Base-by-base conservation (phyloP, 2,797 vertebrate species). In the Hypotaenidia philippensis region DNA sequence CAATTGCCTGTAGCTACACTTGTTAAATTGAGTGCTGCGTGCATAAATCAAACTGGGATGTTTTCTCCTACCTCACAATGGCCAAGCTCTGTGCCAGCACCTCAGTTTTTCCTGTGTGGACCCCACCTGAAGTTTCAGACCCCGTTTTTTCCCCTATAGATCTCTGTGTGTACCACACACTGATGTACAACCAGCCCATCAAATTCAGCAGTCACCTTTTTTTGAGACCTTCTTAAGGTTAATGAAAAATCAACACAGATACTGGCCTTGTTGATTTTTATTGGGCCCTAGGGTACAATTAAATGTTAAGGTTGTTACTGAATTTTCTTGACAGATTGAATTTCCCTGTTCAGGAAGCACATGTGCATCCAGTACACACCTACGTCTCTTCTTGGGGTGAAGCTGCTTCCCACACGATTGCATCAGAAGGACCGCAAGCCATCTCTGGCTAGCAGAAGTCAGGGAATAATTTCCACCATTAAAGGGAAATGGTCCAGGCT, bases 41-140 rank as follows among this genome's bases (percentile, higher is more conserved):
- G 92, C 84, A 64, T 94, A 95, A 95, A 97, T 97, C 96, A 97
- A 92, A 96, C 5, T 50, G 89, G 95, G 93, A 87, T 75, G 93
- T 79, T 94, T 94, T 52, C 87, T 50, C 87, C 65, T 79, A 25
- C 93, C 69, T 65, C 65, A 79, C 84, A 87, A 63, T 76, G 84
- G 93, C 91, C 86, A 6, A 80, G 57, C 65, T 53, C 63, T 15
- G 49, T 47, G 87, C 83, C 91, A 78, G 74, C 14, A 53, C 84
- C 34, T 21, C 19, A 57, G 76, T 14, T 9, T 89, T 83, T 85
- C 80, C 83, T 56, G 2, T 14, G 31, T 26, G 53, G 66, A 82
- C 56, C 55, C 78, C 45, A 34, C n/a, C 61, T 66, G 50, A 56
- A 83, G 65, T 78, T 90, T 85, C 45, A 64, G 82, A 41, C 55